Evolutionary conservation across 2,888 invertebrate genomes (phyloP).

Genomic region (Drosophila heteroneura): DNA sequence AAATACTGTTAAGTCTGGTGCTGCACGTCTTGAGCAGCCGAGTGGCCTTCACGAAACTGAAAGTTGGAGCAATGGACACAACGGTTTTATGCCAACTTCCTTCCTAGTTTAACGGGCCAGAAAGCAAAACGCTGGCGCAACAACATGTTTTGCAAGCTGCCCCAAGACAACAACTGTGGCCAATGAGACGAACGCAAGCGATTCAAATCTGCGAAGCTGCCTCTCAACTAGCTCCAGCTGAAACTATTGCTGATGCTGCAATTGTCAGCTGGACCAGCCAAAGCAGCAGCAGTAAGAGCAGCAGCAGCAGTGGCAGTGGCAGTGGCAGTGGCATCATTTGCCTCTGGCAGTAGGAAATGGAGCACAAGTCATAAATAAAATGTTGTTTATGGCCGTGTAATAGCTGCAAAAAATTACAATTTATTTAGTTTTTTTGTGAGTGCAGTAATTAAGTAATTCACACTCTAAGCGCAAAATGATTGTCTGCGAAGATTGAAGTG

Average conservation of each 20-base stretch:
- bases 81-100: constrained; percentile 84
- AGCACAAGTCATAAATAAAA: constrained; percentile 74
- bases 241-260: neutral
- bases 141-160: constrained; percentile 76
- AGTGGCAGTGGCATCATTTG: constrained; percentile 64
- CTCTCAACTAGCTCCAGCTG: neutral
- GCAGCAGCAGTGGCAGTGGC: constrained; percentile 30
- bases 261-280: constrained; percentile 12
- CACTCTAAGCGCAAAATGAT: neutral
- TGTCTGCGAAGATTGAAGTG: neutral
- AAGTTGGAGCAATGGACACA: constrained; percentile 81
- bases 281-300: neutral
- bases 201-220: constrained; percentile 54
- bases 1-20: constrained; percentile 9
- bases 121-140: constrained; percentile 50
- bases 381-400: constrained; percentile 67
- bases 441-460: neutral
- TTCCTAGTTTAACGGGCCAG: constrained; percentile 43
- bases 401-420: constrained; percentile 61
- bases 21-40: constrained; percentile 59
- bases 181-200: constrained; percentile 33
- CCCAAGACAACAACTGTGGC: constrained; percentile 51
- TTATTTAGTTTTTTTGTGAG: constrained; percentile 26
- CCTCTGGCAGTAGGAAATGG: constrained; percentile 77
- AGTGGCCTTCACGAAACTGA: constrained; percentile 83